A percentile compares a stretch with the other conserved stretches of the same genome.
These are phyloP conservation scores for Gopherus flavomarginatus DNA, from an alignment of 2,113 vertebrate genomes.

Conservation along the genomic window DNA sequence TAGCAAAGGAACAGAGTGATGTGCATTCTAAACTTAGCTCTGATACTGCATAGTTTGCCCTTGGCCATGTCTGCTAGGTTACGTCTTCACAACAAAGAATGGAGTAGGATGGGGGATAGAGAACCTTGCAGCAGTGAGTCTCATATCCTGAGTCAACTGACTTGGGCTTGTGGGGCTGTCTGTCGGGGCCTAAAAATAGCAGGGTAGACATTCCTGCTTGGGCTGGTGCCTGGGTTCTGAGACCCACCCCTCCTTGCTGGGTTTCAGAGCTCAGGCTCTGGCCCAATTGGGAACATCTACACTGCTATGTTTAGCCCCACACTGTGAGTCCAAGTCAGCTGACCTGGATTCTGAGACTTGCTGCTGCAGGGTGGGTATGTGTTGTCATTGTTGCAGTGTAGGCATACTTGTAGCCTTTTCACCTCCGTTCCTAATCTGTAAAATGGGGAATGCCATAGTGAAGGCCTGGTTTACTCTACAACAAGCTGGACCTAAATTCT, in stretches of 20 bases:
- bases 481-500: neutral
- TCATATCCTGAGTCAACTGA: neutral
- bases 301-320: neutral
- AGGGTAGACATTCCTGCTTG: too few species aligned
- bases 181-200: neutral
- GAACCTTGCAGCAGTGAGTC: neutral
- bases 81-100: neutral
- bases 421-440: too few species aligned
- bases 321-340: neutral
- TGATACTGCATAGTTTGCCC: neutral
- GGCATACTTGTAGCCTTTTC: neutral
- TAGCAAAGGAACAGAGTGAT: neutral
- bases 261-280: neutral
- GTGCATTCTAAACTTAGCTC: neutral
- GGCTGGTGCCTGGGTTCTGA: too few species aligned
- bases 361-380: neutral
- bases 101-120: too few species aligned
- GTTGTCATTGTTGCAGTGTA: neutral
- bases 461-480: too few species aligned
- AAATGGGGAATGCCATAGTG: too few species aligned
- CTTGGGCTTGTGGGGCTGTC: neutral
- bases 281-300: neutral
- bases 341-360: neutral
- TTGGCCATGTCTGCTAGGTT: neutral
- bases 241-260: neutral